Evolutionary conservation across 1,140 invertebrate genomes (phyloP).

Genomic region (Pteromalus puparum): DNA sequence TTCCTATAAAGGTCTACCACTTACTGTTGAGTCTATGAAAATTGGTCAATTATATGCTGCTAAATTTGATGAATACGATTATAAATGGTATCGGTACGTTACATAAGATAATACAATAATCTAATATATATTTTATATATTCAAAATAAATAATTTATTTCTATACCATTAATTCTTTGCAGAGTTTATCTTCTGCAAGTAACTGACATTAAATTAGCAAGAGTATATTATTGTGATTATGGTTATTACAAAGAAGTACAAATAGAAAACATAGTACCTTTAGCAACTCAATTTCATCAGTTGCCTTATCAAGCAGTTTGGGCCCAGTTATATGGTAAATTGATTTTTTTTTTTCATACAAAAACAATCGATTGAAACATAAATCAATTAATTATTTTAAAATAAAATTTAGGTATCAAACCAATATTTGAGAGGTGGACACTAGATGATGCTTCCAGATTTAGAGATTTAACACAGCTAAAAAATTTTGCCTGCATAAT

Average conservation of each 20-base stretch:
- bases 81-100: slow-evolving; percentile 1
- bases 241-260: not conserved
- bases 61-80: not conserved
- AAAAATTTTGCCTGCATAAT: slow-evolving; percentile 25
- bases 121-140: not conserved
- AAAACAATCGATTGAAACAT: not conserved
- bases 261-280: slow-evolving; percentile 5
- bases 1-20: not conserved
- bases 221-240: slow-evolving; percentile 31
- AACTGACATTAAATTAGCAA: not conserved
- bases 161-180: not conserved
- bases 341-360: not conserved
- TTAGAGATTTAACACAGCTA: not conserved
- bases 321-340: slow-evolving; percentile 36
- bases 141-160: not conserved
- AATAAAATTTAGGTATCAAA: slow-evolving; percentile 20
- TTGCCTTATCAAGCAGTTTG: slow-evolving; percentile 34
- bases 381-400: not conserved
- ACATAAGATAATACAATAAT: not conserved
- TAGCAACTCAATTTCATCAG: not conserved
- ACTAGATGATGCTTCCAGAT: not conserved
- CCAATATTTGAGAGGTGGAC: slow-evolving; percentile 8
- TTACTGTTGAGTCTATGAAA: not conserved
- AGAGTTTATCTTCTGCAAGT: slow-evolving; percentile 7
- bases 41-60: slow-evolving; percentile 27